Evolutionary conservation across 2,113 vertebrate species (phyloP).

Genomic region (Macrotus californicus): DNA sequence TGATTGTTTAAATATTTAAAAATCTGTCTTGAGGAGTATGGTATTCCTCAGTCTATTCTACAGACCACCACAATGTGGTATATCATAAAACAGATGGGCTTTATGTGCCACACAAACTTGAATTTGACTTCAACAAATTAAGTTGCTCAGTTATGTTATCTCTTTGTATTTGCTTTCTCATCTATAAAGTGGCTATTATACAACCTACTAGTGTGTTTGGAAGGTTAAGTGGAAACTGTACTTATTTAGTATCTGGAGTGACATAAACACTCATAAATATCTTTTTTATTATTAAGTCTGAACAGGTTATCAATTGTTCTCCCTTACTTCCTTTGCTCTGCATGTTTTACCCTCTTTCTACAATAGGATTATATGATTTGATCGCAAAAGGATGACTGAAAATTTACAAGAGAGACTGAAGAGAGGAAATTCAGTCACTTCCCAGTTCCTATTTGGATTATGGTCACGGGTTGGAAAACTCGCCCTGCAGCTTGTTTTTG

Average conservation of each 20-base stretch:
- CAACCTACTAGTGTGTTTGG: neutral
- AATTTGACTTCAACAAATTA: neutral
- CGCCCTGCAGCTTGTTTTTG: neutral
- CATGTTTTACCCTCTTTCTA: neutral
- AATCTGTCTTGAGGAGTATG: neutral
- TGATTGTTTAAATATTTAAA: neutral
- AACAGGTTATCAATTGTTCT: neutral
- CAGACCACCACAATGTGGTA: neutral
- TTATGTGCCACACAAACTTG: neutral
- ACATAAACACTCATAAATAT: neutral
- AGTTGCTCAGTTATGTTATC: neutral
- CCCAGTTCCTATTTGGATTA: neutral
- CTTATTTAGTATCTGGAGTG: neutral
- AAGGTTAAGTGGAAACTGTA: neutral
- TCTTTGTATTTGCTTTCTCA: neutral
- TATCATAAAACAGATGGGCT: neutral
- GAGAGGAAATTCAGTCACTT: neutral
- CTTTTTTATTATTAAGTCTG: neutral
- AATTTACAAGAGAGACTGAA: neutral
- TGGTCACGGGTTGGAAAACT: neutral
- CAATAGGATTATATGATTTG: neutral
- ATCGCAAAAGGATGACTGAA: neutral
- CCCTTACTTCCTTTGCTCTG: neutral
- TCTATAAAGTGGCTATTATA: neutral
- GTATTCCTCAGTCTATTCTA: neutral